Percentiles rank a stretch among this genome's conserved stretches.
These are phyloP conservation scores for Mesodorylaimus sp. DNA, from an alignment of 2,888 invertebrate species.

Conservation along the genomic window DNA sequence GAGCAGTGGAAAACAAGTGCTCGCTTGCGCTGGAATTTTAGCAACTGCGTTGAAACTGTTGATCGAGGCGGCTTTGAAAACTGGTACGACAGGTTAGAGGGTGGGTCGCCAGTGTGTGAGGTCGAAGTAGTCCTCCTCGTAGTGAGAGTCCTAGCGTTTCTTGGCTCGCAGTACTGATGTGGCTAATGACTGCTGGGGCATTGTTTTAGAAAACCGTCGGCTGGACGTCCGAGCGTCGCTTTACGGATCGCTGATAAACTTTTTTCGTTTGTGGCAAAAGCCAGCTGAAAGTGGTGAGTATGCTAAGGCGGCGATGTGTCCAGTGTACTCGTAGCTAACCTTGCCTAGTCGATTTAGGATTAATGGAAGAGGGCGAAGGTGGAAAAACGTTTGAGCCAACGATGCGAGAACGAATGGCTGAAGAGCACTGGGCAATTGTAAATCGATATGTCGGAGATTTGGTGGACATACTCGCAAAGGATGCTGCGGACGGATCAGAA, in stretches of 20 bases:
- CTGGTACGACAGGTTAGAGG: no score
- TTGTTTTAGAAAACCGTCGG: neutral
- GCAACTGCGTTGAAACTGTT: no score
- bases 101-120: no score
- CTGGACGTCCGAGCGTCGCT: constrained; percentile 25
- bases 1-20: no score
- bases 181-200: neutral
- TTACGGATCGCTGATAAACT: neutral
- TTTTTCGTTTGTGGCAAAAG: neutral
- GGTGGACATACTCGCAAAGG: neutral
- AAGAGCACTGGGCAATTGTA: neutral
- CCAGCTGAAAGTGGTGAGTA: neutral
- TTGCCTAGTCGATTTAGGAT: no score
- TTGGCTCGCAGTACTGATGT: neutral
- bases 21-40: no score
- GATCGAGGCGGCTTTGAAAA: no score
- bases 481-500: neutral
- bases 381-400: no score
- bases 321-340: no score
- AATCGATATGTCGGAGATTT: neutral
- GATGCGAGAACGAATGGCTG: neutral
- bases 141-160: no score
- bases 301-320: neutral
- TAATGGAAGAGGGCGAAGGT: no score
- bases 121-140: no score